Evolutionary conservation across 1,140 invertebrate genomes (phyloP).

Genomic region (Orussus abietinus): DNA sequence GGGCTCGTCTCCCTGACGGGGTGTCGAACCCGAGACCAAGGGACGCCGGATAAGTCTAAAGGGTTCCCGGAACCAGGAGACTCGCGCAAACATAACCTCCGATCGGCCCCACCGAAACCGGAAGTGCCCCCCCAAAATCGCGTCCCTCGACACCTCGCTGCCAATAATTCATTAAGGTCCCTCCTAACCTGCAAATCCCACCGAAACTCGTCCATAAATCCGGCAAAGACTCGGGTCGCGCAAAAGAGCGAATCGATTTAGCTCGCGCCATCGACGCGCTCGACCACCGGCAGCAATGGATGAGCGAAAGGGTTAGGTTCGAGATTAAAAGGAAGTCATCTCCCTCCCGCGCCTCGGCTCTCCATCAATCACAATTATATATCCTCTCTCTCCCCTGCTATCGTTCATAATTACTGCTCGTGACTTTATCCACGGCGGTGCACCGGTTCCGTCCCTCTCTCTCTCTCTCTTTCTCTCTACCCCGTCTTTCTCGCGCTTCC

Average conservation of each 20-base stretch:
- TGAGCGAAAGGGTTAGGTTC: constrained; percentile 37
- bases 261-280: too few relatives aligned
- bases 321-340: constrained; percentile 50
- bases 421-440: constrained; percentile 41
- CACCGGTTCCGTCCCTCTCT: too few relatives aligned
- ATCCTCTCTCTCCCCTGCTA: constrained; percentile 41
- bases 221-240: too few relatives aligned
- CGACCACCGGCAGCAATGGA: constrained; percentile 32
- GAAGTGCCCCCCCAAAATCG: too few relatives aligned
- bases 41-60: constrained; percentile 41
- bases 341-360: constrained; percentile 30
- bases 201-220: too few relatives aligned
- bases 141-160: too few relatives aligned
- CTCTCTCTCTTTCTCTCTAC: too few relatives aligned
- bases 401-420: constrained; percentile 46
- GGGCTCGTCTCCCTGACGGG: constrained; percentile 4
- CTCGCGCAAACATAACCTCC: constrained; percentile 42
- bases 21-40: constrained; percentile 23
- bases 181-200: too few relatives aligned
- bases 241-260: too few relatives aligned
- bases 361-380: constrained; percentile 50
- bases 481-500: too few relatives aligned
- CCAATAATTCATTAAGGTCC: too few relatives aligned
- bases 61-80: constrained; percentile 40
- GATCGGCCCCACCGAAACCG: too few relatives aligned